Evolutionary conservation across 2,113 vertebrate species (phyloP), one percentile per base, ranked within the genome.

Genomic region (Eulacestoma nigropectus): DNA sequence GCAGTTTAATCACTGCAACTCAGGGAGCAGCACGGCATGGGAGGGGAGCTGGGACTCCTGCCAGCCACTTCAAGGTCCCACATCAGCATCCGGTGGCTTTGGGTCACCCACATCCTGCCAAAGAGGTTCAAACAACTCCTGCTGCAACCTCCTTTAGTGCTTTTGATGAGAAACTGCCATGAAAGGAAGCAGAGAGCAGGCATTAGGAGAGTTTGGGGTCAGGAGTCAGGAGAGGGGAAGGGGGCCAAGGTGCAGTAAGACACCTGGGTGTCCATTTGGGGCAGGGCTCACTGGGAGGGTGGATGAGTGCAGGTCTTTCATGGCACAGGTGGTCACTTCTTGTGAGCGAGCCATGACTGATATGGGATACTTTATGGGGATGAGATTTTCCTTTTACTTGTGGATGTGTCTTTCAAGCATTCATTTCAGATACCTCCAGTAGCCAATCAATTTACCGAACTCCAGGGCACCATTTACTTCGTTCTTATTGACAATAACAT

Each of bases 61-160:
- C 37, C 67, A 62, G 46, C 26, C 63, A 42, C 85, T 60, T 46
- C 0, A 0, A 90, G 75, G 76, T 89, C 39, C 64, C 79, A 56
- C 59, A 57, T 32, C 79, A 70, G 72, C 10, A 1, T 67, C 76
- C 3, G 16, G 79, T 74, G 92, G 79, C 86, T 86, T 95, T 55
- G 76, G 90, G 72, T 68, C 83, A 84, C 64, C 35, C 23, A 1
- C 73, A 84, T 93, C 91, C 93, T 89, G 83, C 42, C 73, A 67
- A 42, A 55, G 84, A 81, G 53, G 41, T 87, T 92, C 83, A 87
- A 55, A 21, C 59, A 77, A 83, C 9, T 30, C 37, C 52, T 64
- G 53, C 75, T 86, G 62, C 57, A 77, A 53, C 18, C 59, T 69
- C 75, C 15, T 92, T 86, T 84, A 74, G 77, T 44, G 55, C 64